These are phyloP conservation scores for Cyclophora albipunctata DNA, from an alignment of 2,888 invertebrate species.

Conservation along the genomic window DNA sequence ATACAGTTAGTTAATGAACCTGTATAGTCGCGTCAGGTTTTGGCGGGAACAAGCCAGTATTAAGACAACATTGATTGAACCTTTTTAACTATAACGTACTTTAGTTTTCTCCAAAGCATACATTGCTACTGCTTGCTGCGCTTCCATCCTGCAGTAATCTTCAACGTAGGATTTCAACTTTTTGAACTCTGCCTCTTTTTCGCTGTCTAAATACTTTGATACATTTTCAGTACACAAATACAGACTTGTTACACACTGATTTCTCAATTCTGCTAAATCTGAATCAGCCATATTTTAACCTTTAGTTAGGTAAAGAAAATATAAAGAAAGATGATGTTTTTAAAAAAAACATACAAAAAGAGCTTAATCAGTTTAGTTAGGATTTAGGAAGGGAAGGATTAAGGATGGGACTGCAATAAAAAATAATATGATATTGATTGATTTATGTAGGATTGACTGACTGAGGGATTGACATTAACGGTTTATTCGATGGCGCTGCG, in stretches of 20 bases:
- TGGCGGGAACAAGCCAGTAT: too few relatives aligned
- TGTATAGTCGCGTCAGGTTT: too few relatives aligned
- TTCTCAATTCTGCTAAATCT: slow-evolving; percentile 50
- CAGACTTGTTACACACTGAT: slow-evolving; percentile 55
- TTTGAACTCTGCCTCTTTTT: slow-evolving; percentile 44
- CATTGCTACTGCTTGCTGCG: slow-evolving; percentile 46
- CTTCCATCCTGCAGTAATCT: slow-evolving; percentile 52
- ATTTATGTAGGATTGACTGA: too few relatives aligned
- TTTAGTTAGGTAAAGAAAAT: neutral
- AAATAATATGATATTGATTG: too few relatives aligned
- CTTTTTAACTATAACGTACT: slow-evolving; percentile 21
- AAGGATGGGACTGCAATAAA: too few relatives aligned
- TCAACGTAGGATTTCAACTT: slow-evolving; percentile 45
- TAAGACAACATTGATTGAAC: too few relatives aligned
- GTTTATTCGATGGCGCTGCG: too few relatives aligned
- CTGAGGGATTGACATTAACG: too few relatives aligned
- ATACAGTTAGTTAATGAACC: too few relatives aligned
- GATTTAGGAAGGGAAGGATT: too few relatives aligned
- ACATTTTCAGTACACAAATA: slow-evolving; percentile 56
- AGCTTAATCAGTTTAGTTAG: too few relatives aligned
- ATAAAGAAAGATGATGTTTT: neutral
- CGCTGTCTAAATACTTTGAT: slow-evolving; percentile 51
- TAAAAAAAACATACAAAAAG: neutral
- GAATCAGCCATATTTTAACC: slow-evolving; percentile 29
- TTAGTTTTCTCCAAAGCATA: slow-evolving; percentile 49